phyloP scores from a whole-genome alignment of 2,113 vertebrate genomes.

The Vulpes vulpes region DNA sequence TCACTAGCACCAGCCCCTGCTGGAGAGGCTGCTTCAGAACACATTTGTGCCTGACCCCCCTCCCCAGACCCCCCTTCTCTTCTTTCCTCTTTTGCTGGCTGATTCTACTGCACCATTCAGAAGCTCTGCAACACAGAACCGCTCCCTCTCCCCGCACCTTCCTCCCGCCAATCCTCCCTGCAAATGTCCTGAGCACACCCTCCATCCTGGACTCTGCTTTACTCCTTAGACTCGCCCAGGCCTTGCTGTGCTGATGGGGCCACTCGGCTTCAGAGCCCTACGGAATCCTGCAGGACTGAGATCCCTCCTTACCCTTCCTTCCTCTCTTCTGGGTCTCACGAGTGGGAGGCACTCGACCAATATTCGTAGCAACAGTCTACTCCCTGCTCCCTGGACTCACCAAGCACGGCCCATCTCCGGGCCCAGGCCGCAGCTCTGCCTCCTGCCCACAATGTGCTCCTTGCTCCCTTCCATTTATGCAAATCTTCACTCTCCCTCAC shows the following conservation, averaged over 20 bases:
- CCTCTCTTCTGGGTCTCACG: not conserved
- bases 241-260: not conserved
- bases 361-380: conserved; percentile 52
- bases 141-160: conserved; percentile 51
- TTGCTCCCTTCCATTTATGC: conserved; percentile 52
- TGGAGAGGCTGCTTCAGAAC: not conserved
- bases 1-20: not conserved
- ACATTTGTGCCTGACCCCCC: not conserved
- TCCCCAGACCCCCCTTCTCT: not conserved
- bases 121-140: not conserved
- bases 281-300: not conserved
- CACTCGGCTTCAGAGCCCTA: not conserved
- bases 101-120: not conserved
- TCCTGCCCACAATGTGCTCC: conserved; percentile 61
- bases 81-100: conserved; percentile 18
- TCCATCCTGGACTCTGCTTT: not conserved
- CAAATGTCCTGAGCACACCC: conserved; percentile 61
- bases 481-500: not conserved
- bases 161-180: conserved; percentile 58
- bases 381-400: not conserved
- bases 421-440: not conserved
- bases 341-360: not conserved
- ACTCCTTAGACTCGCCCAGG: not conserved
- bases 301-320: not conserved
- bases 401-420: not conserved